Evolutionary conservation across 2,113 vertebrate genomes (phyloP).

Genomic region (Paradoxurus hermaphroditus): DNA sequence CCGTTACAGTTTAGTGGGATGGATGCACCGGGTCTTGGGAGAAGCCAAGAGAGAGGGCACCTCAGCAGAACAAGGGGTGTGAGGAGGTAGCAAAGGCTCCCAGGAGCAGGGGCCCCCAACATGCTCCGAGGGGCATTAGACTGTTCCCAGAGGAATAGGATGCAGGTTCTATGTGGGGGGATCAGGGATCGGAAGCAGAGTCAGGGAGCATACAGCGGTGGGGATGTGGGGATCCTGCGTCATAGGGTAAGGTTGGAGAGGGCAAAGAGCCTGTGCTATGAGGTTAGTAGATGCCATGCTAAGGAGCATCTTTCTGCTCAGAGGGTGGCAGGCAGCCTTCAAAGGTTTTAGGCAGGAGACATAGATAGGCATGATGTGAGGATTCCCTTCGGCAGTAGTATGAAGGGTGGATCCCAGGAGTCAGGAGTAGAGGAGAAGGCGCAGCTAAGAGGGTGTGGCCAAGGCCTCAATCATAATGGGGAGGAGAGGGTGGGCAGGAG

Average conservation of each 20-base stretch:
- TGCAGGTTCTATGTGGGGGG: background rate
- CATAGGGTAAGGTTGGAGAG: background rate
- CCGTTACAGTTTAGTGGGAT: background rate
- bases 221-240: too few relatives aligned
- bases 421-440: background rate
- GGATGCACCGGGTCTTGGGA: background rate
- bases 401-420: background rate
- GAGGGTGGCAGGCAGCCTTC: background rate
- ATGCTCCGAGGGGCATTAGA: background rate
- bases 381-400: background rate
- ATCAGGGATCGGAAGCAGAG: too few relatives aligned
- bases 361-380: background rate
- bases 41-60: background rate
- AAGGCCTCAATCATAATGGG: background rate
- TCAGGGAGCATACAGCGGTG: background rate
- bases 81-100: background rate
- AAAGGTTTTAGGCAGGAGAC: background rate
- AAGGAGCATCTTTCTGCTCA: background rate
- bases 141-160: background rate
- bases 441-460: background rate
- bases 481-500: background rate
- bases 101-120: background rate
- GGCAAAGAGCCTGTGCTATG: fast-evolving
- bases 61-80: background rate
- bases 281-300: background rate